These are phyloP conservation scores for Ophioninae sp. DNA, from an alignment of 2,888 invertebrate species.

Conservation along the genomic window DNA sequence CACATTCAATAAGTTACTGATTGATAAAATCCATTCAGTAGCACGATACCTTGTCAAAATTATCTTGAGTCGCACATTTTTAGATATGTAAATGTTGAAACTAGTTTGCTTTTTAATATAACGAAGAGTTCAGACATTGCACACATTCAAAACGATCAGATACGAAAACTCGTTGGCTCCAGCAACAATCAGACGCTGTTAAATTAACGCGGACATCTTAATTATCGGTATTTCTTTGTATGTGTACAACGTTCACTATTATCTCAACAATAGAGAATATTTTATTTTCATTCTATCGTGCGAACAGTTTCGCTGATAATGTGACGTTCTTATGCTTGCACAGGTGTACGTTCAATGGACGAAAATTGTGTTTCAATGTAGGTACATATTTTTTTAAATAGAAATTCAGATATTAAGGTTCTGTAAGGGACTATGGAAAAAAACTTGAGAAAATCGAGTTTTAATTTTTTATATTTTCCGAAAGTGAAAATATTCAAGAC, in stretches of 20 bases:
- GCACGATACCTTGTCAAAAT: neutral
- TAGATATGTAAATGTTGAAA: neutral
- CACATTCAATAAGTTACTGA: neutral
- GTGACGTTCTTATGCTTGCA: slow-evolving; percentile 32
- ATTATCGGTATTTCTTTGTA: neutral
- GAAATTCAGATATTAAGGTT: neutral
- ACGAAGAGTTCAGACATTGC: too few species aligned
- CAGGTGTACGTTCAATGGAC: slow-evolving; percentile 28
- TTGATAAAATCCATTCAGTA: neutral
- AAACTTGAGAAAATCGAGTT: neutral
- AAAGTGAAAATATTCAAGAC: neutral
- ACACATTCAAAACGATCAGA: too few species aligned
- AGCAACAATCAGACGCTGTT: neutral
- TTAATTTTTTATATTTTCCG: neutral
- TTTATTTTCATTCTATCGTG: slow-evolving; percentile 1
- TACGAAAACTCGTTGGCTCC: neutral
- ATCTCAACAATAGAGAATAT: neutral
- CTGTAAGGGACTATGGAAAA: neutral
- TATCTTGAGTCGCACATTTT: neutral
- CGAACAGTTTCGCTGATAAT: slow-evolving; percentile 1
- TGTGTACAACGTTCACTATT: neutral
- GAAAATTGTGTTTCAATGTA: slow-evolving; percentile 13
- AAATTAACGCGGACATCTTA: neutral
- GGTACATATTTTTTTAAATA: neutral
- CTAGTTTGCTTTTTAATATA: neutral